Conservation (phyloP, 2,888 invertebrate species). For the Macropis europaea region DNA sequence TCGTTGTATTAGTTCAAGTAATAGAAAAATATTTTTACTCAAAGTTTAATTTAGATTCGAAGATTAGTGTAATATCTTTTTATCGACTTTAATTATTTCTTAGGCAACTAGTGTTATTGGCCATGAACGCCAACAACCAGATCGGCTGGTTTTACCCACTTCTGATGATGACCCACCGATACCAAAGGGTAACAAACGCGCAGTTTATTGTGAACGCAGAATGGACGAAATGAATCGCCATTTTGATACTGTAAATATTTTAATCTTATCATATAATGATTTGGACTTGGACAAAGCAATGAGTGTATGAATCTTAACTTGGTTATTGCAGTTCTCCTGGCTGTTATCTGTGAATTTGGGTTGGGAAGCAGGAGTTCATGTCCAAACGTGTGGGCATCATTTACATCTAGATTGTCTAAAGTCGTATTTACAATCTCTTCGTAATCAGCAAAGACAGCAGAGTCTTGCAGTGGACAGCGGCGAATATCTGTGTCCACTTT, state of each 20-base stretch:
- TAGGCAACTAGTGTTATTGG: constrained; percentile 93
- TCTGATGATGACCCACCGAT: constrained; percentile 84
- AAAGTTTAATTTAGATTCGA: background rate
- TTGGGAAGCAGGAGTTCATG: constrained; percentile 95
- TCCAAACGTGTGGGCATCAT: constrained; percentile 98
- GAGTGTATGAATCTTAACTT: background rate
- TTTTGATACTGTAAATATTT: constrained; percentile 85
- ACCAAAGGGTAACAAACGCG: constrained; percentile 84
- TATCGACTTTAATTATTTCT: constrained; percentile 14
- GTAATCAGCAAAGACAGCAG: constrained; percentile 88
- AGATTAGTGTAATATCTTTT: background rate
- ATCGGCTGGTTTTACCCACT: constrained; percentile 83
- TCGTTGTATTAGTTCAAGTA: constrained; percentile 92
- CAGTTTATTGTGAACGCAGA: constrained; percentile 88
- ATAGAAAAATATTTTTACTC: constrained; percentile 37
- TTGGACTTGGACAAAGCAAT: background rate
- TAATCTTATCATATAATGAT: background rate
- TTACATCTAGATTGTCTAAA: constrained; percentile 96
- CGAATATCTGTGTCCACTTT: constrained; percentile 97
- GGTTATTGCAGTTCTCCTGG: constrained; percentile 85
- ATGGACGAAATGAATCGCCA: constrained; percentile 88
- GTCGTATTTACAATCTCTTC: constrained; percentile 92
- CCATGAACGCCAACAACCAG: constrained; percentile 84
- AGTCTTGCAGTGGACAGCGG: constrained; percentile 88
- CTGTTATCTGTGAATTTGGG: constrained; percentile 89